A percentile compares a stretch with the other conserved stretches of the same genome.
Conservation (phyloP, 2,113 vertebrate species). For the Oxygymnocypris stewartii region DNA sequence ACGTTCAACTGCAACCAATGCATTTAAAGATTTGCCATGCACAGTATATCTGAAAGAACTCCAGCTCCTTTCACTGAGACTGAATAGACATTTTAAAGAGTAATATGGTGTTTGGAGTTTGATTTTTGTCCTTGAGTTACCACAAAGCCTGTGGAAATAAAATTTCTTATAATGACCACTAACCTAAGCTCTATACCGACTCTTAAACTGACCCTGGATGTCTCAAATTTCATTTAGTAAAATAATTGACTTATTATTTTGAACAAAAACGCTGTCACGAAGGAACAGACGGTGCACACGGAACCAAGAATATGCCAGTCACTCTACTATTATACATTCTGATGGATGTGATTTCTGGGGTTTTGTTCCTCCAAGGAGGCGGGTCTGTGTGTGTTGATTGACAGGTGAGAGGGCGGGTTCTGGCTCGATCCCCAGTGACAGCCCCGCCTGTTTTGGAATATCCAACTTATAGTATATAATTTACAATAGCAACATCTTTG, state of each 20-base stretch:
- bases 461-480: neutral
- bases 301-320: slow-evolving; percentile 48
- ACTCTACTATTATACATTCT: slow-evolving; percentile 57
- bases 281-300: slow-evolving; percentile 50
- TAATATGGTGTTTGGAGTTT: neutral
- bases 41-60: neutral
- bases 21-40: neutral
- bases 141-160: neutral
- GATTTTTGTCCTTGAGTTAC: slow-evolving; percentile 24
- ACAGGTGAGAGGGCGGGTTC: slow-evolving; percentile 52
- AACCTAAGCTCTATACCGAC: neutral
- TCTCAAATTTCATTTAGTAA: slow-evolving; percentile 39
- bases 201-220: slow-evolving; percentile 44
- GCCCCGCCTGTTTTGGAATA: slow-evolving; percentile 13
- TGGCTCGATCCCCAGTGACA: slow-evolving; percentile 6
- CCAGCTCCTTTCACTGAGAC: neutral
- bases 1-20: neutral
- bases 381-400: slow-evolving; percentile 21
- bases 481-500: neutral
- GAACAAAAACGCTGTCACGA: slow-evolving; percentile 13
- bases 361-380: slow-evolving; percentile 54
- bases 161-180: neutral
- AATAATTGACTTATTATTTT: slow-evolving; percentile 44
- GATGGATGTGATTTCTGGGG: slow-evolving; percentile 57
- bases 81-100: neutral